Evolutionary conservation across 2,797 vertebrate genomes (phyloP).

Genomic region (Hippocampus kuda): DNA sequence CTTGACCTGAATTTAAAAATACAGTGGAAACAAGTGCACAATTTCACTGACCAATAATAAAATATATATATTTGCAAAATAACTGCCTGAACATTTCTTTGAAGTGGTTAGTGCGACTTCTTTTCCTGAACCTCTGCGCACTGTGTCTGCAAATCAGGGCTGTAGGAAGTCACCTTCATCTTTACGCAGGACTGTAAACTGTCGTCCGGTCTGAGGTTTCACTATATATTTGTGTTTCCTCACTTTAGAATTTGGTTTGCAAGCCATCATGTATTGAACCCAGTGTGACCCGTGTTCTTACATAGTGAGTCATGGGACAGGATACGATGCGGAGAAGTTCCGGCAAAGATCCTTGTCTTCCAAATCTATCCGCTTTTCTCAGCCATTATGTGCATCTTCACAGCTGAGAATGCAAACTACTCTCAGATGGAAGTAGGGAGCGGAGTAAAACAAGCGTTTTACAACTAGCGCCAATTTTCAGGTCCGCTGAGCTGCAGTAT

Average conservation of each 20-base stretch:
- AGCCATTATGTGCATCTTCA: constrained; percentile 51
- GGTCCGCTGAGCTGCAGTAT: constrained; percentile 29
- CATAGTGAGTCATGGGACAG: constrained; percentile 53
- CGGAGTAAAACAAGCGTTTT: constrained; percentile 50
- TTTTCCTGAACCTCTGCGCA: too few relatives aligned
- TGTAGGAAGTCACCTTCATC: too few relatives aligned
- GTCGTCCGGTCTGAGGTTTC: neutral
- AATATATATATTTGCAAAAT: too few relatives aligned
- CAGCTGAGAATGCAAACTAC: constrained; percentile 65
- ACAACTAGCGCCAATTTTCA: constrained; percentile 35
- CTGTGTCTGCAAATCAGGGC: too few relatives aligned
- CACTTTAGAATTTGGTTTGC: neutral
- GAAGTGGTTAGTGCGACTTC: too few relatives aligned
- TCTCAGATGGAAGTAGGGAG: constrained; percentile 50
- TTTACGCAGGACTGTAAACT: too few relatives aligned
- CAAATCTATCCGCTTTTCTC: constrained; percentile 53
- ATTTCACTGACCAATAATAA: too few relatives aligned
- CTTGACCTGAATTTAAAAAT: too few relatives aligned
- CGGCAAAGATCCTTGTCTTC: constrained; percentile 50
- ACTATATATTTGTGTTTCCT: neutral
- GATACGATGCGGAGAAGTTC: constrained; percentile 50
- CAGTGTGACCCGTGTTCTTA: constrained; percentile 35
- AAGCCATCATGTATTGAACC: constrained; percentile 17
- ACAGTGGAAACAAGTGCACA: too few relatives aligned
- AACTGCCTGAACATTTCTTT: too few relatives aligned